phyloP scores from a whole-genome alignment of 2,797 vertebrate genomes.

The Poecilia wingei region DNA sequence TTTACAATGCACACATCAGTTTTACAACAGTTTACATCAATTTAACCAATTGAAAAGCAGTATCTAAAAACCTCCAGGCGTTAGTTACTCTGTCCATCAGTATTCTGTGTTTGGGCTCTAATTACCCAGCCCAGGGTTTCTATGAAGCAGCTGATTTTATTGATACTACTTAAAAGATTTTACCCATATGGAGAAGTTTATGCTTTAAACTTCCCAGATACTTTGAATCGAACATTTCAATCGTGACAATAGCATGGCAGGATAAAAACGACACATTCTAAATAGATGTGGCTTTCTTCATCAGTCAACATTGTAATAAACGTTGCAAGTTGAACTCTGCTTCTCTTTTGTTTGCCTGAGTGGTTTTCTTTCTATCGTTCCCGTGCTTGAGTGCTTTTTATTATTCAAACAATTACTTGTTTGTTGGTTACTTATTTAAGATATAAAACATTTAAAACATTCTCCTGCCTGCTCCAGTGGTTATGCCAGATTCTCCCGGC shows the following conservation, averaged over 20 bases:
- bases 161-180: background rate
- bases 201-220: background rate
- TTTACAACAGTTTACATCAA: background rate
- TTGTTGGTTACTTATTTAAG: slow-evolving; percentile 16
- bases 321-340: background rate
- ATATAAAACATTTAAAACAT: slow-evolving; percentile 11
- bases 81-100: background rate
- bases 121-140: background rate
- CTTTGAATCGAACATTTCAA: background rate
- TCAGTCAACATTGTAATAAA: background rate
- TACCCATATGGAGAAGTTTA: background rate
- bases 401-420: slow-evolving; percentile 3
- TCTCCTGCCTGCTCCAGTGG: background rate
- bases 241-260: background rate
- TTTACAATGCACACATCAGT: background rate
- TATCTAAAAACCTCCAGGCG: background rate
- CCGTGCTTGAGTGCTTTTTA: background rate
- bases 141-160: background rate
- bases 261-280: background rate
- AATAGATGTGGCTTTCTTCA: background rate
- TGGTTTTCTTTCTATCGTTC: slow-evolving; percentile 4
- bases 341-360: background rate
- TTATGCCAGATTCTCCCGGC: background rate
- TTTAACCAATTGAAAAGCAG: background rate
- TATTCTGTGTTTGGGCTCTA: background rate